These are phyloP conservation scores for Pedionomus torquatus DNA, from an alignment of 2,113 vertebrate species.

Conservation along the genomic window DNA sequence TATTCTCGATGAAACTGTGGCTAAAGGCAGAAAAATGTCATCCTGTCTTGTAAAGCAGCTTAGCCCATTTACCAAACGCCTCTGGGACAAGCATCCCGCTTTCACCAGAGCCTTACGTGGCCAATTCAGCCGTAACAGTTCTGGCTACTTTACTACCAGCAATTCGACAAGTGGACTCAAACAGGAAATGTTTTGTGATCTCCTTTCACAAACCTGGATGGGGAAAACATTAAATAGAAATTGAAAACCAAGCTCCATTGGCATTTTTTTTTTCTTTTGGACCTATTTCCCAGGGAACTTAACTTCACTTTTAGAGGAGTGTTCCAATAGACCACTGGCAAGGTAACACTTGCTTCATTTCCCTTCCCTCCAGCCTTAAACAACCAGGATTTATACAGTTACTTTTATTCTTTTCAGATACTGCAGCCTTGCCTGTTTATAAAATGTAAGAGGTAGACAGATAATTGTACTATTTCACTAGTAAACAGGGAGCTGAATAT, in stretches of 20 bases:
- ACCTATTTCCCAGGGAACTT: slow-evolving; percentile 38
- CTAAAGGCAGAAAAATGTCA: slow-evolving; percentile 44
- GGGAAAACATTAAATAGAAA: slow-evolving; percentile 43
- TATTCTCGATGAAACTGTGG: slow-evolving; percentile 1
- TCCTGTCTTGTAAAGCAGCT: slow-evolving; percentile 43
- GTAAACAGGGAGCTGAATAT: slow-evolving; percentile 74
- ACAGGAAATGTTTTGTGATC: slow-evolving; percentile 34
- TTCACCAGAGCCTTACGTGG: slow-evolving; percentile 51
- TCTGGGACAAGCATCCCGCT: slow-evolving; percentile 47
- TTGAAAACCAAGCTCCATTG: background rate
- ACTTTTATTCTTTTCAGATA: slow-evolving; percentile 56
- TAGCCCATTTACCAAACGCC: slow-evolving; percentile 24
- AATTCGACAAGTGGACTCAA: slow-evolving; percentile 53
- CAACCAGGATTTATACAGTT: slow-evolving; percentile 59
- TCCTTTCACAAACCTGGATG: slow-evolving; percentile 23
- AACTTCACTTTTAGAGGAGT: slow-evolving; percentile 32
- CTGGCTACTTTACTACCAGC: slow-evolving; percentile 29
- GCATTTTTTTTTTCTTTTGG: slow-evolving; percentile 28
- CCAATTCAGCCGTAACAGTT: slow-evolving; percentile 57
- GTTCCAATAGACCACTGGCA: background rate
- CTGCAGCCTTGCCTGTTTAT: slow-evolving; percentile 63
- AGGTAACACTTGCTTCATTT: slow-evolving; percentile 35
- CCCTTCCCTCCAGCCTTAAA: slow-evolving; percentile 39
- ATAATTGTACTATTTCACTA: slow-evolving; percentile 74
- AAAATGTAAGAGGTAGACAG: slow-evolving; percentile 61